Evolutionary conservation across 1,140 invertebrate genomes (phyloP), one percentile per base, ranked within the genome.

Genomic region (Phortica variegata): DNA sequence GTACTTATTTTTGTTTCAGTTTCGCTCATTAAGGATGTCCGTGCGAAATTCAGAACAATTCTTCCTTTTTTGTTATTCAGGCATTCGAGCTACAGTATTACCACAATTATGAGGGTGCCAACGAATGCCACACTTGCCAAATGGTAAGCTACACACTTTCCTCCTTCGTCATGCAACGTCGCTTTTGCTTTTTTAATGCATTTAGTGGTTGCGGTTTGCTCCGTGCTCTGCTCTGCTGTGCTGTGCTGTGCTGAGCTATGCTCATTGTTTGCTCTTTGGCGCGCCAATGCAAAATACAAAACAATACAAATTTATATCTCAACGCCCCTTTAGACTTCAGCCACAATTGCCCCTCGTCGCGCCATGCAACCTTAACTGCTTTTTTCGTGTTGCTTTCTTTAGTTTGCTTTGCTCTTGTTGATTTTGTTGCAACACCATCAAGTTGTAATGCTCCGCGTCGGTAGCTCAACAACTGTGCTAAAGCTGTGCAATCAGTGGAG

Each of bases 1-100:
- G 23, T 10, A 6, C 23, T 10, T 6, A 6, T 6, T 26, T 26
- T 10, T 26, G 10, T 26, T 26, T 5, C 63, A 68, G 63, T 68
- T 66, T 55, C 57, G 69, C 65, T 68, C 65, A 68, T 68, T 68
- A 68, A 68, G 63, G 63, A 68, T 69, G 69, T 68, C 63, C 63
- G 65, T 68, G 65, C 63, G 60, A 66, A 68, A 60, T 51, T 59
- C 57, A 53, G 51, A 56, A 49, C 57, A 6, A 26, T 26, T 26
- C 23, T 26, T 26, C 10, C n/a, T n/a, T n/a, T n/a, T n/a, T n/a
- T n/a, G n/a, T n/a, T n/a, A n/a, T n/a, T n/a, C n/a, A n/a, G n/a
- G n/a, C n/a, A n/a, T n/a, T n/a, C n/a, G n/a, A n/a, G n/a, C n/a
- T n/a, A n/a, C n/a, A n/a, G n/a, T n/a, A n/a, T n/a, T n/a, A n/a